Evolutionary conservation across 92 coral and sea anemone species (phyloP).

Genomic region (Actinostola sp.): DNA sequence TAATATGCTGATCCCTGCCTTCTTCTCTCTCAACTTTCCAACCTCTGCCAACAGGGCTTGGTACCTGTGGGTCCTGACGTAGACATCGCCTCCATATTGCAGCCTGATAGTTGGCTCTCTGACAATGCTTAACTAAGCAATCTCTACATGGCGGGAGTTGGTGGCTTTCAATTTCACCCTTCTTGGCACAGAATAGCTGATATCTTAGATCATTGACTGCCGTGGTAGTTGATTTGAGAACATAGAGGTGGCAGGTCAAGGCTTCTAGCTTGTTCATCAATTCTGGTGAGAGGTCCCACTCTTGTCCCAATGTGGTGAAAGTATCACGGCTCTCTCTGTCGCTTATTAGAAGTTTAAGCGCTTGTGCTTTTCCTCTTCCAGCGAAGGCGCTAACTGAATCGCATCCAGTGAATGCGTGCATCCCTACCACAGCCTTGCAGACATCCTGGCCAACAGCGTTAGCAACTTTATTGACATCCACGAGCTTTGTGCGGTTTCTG

Average conservation of each 20-base stretch:
- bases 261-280: background rate
- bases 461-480: slow-evolving; percentile 26
- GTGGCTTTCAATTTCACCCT: slow-evolving; percentile 29
- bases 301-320: slow-evolving; percentile 19
- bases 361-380: slow-evolving; percentile 32
- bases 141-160: slow-evolving; percentile 35
- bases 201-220: slow-evolving; percentile 36
- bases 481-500: slow-evolving; percentile 19
- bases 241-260: slow-evolving; percentile 18
- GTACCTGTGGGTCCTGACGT: slow-evolving; percentile 42
- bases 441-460: slow-evolving; percentile 15
- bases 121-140: slow-evolving; percentile 28
- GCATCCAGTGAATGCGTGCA: slow-evolving; percentile 34
- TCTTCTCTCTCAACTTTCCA: slow-evolving; percentile 43
- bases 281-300: background rate
- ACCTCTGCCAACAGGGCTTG: slow-evolving; percentile 44
- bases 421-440: slow-evolving; percentile 28
- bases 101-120: slow-evolving; percentile 36
- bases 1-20: slow-evolving; percentile 16
- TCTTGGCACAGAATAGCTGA: slow-evolving; percentile 29
- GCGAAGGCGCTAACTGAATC: slow-evolving; percentile 39
- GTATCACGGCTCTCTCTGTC: slow-evolving; percentile 24
- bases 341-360: slow-evolving; percentile 21
- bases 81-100: slow-evolving; percentile 41
- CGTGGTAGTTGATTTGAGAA: slow-evolving; percentile 5